These are phyloP conservation scores for Triplophysa dalaica DNA, from an alignment of 2,113 vertebrate species.

Conservation along the genomic window DNA sequence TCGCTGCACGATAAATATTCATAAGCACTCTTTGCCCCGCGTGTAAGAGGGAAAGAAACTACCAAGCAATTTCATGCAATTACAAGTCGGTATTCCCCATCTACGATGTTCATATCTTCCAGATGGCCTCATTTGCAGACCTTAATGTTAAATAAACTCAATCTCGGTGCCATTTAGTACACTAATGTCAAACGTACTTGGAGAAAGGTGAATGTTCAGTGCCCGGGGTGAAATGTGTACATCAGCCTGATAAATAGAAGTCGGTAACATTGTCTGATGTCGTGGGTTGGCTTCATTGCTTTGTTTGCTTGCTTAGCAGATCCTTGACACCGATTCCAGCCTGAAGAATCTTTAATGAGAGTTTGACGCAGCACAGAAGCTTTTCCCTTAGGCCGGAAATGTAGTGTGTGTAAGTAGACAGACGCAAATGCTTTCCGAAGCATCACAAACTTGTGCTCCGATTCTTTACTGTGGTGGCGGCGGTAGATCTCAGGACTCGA, in stretches of 20 bases:
- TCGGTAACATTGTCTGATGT: slow-evolving; percentile 13
- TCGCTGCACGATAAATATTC: slow-evolving; percentile 2
- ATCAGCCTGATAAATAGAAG: slow-evolving; percentile 40
- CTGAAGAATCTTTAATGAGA: neutral
- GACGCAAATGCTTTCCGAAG: too few relatives aligned
- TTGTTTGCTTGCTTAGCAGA: neutral
- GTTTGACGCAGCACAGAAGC: neutral
- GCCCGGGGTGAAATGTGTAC: slow-evolving; percentile 24
- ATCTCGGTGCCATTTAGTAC: slow-evolving; percentile 20
- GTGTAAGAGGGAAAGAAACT: neutral
- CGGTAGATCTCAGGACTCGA: too few relatives aligned
- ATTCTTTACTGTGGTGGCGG: too few relatives aligned
- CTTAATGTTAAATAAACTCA: slow-evolving; percentile 24
- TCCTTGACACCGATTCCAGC: slow-evolving; percentile 16
- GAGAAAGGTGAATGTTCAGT: slow-evolving; percentile 39
- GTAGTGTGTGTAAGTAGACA: neutral
- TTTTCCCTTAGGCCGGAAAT: neutral
- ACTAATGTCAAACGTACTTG: slow-evolving; percentile 31
- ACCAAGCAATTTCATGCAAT: slow-evolving; percentile 22
- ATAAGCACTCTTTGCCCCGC: neutral
- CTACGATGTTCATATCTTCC: neutral
- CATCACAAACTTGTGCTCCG: too few relatives aligned
- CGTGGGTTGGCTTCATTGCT: neutral
- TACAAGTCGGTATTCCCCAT: slow-evolving; percentile 32
- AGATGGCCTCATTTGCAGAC: slow-evolving; percentile 15